A percentile compares a stretch with the other conserved stretches of the same genome.
Evolutionary conservation across 2,888 invertebrate genomes (phyloP).

Genomic region (Andrena trimmerana): DNA sequence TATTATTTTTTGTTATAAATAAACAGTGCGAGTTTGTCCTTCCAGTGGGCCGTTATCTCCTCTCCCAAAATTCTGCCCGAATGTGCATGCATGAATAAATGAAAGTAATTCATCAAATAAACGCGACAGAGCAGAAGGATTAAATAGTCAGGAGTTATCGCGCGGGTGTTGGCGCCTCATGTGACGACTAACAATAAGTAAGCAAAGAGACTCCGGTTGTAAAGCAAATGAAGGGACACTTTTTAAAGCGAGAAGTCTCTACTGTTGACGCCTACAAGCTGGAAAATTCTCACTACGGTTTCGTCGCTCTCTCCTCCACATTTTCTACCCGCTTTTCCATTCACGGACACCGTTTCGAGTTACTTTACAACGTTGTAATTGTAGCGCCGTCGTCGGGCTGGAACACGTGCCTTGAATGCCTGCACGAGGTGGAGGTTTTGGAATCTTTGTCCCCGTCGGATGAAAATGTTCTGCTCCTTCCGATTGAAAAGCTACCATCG

Average conservation of each 20-base stretch:
- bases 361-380: conserved; percentile 52
- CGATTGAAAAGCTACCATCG: neutral
- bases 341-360: conserved; percentile 26
- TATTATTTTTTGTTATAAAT: too few species aligned
- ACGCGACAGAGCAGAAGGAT: neutral
- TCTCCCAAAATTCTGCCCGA: neutral
- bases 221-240: conserved; percentile 19
- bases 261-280: conserved; percentile 26
- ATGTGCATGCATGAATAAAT: neutral
- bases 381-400: conserved; percentile 22
- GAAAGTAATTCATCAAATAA: neutral
- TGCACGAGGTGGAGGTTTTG: conserved; percentile 38
- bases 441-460: conserved; percentile 23
- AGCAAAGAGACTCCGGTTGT: neutral
- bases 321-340: conserved; percentile 33
- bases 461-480: conserved; percentile 24
- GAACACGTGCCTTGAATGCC: conserved; percentile 48
- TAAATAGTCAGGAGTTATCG: neutral
- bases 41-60: neutral
- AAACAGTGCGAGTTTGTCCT: too few species aligned
- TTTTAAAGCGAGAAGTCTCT: conserved; percentile 24
- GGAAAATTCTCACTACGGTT: conserved; percentile 40
- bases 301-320: conserved; percentile 26
- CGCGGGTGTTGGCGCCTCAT: neutral
- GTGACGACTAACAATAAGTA: neutral